Conservation (phyloP, 2,888 invertebrate genomes). For the Rhagonycha lutea region DNA sequence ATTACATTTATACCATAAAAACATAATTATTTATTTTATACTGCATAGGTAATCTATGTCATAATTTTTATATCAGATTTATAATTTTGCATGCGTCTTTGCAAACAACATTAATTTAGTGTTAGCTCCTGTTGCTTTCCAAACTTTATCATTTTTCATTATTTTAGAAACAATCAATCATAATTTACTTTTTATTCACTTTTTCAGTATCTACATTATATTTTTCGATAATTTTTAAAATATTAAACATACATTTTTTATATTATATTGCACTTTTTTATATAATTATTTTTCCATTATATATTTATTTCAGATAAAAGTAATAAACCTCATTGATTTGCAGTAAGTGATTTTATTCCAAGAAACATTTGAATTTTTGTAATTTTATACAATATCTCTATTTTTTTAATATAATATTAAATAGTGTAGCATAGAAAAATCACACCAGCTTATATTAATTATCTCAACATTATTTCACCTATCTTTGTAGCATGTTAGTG, state of each 20-base stretch:
- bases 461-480: not conserved
- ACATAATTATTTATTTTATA: constrained; percentile 2
- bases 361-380: constrained; percentile 6
- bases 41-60: not conserved
- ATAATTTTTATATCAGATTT: not conserved
- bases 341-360: constrained; percentile 18
- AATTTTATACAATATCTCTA: constrained; percentile 5
- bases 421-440: not conserved
- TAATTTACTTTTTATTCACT: constrained; percentile 21
- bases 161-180: constrained; percentile 28
- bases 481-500: not conserved
- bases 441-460: not conserved
- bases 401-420: not conserved
- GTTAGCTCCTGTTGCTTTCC: constrained; percentile 10
- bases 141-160: constrained; percentile 27
- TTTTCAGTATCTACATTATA: not conserved
- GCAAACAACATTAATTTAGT: not conserved
- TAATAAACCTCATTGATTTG: constrained; percentile 7
- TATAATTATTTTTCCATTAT: constrained; percentile 8
- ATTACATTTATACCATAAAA: constrained; percentile 12
- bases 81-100: not conserved
- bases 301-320: constrained; percentile 20
- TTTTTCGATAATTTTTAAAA: not conserved
- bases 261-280: not conserved
- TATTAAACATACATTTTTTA: not conserved